Evolutionary conservation across 2,113 vertebrate genomes (phyloP).

Genomic region (Ondatra zibethicus): DNA sequence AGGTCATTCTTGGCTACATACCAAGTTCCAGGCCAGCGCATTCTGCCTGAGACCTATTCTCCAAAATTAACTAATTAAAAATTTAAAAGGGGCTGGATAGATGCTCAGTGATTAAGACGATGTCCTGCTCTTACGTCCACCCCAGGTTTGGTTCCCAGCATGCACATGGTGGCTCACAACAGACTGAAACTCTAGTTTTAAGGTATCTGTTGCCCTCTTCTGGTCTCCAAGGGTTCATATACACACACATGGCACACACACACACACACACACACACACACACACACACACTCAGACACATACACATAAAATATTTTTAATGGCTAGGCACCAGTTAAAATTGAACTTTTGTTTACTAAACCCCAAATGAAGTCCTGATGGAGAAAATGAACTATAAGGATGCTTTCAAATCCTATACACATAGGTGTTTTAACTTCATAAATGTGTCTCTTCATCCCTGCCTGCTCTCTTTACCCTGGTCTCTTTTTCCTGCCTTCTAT

Average conservation of each 20-base stretch:
- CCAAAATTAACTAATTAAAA: neutral
- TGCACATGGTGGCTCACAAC: neutral
- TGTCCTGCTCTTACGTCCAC: neutral
- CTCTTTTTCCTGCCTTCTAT: neutral
- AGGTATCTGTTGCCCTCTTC: neutral
- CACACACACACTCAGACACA: neutral
- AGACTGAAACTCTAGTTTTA: neutral
- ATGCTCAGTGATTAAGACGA: neutral
- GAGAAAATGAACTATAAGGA: rapidly evolving
- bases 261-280: neutral
- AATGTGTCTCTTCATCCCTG: rapidly evolving
- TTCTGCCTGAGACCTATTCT: neutral
- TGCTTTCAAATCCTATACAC: neutral
- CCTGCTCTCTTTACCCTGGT: neutral
- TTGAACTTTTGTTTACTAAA: neutral
- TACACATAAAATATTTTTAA: neutral
- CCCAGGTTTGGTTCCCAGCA: neutral
- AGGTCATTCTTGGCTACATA: neutral
- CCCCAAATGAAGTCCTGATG: neutral
- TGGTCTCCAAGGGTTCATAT: neutral
- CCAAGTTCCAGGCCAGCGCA: neutral
- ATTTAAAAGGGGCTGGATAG: neutral
- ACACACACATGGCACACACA: neutral
- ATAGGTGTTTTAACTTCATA: neutral
- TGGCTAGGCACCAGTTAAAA: neutral